These are phyloP conservation scores for Scytalopus superciliaris DNA, from an alignment of 2,113 vertebrate genomes.

Conservation along the genomic window DNA sequence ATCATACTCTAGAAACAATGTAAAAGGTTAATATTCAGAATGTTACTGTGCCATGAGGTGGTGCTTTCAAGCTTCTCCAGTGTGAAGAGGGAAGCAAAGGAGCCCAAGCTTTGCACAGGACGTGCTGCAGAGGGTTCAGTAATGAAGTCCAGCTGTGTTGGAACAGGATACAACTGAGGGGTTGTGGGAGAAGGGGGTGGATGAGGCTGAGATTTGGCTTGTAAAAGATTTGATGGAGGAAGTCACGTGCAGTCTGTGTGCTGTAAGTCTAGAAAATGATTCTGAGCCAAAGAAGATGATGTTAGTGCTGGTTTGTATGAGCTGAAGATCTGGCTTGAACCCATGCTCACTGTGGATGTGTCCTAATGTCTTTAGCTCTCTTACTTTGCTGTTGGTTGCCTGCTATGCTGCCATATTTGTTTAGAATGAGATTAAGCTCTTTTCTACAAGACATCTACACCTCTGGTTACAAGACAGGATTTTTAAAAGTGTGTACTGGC, in stretches of 20 bases:
- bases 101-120: neutral
- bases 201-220: neutral
- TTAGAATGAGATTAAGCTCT: neutral
- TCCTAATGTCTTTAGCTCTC: neutral
- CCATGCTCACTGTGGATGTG: neutral
- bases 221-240: neutral
- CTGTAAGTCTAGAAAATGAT: neutral
- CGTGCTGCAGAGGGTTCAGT: neutral
- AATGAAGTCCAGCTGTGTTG: constrained; percentile 9
- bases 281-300: neutral
- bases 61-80: constrained; percentile 36
- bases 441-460: neutral
- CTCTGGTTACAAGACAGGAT: neutral
- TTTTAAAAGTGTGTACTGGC: neutral
- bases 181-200: neutral
- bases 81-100: neutral
- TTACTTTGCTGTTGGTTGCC: neutral
- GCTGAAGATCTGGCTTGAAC: neutral
- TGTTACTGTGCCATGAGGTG: neutral
- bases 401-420: neutral
- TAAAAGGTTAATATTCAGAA: neutral
- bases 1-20: neutral
- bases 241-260: neutral
- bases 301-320: neutral
- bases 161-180: rapidly evolving